Percentiles rank a stretch among this genome's conserved stretches.
Conservation (phyloP, 2,888 invertebrate genomes). For the Nephrocerus scutellatus region DNA sequence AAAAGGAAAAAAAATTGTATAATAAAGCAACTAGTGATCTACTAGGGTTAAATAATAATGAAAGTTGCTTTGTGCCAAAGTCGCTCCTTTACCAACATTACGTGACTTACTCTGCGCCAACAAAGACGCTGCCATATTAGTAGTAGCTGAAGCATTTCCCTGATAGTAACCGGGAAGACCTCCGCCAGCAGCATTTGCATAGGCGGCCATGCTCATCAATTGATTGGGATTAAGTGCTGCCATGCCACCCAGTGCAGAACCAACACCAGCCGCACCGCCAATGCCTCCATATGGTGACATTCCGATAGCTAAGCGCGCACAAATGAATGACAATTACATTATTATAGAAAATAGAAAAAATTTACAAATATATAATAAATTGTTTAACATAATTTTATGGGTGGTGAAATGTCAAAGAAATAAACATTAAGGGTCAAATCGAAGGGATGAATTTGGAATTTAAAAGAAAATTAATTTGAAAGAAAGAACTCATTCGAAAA, state of each 20-base stretch:
- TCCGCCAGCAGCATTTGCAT: constrained; percentile 30
- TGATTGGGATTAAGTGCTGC: constrained; percentile 38
- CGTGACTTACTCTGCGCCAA: constrained; percentile 76
- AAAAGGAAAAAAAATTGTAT: constrained; percentile 1
- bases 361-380: too few relatives aligned
- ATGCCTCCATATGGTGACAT: constrained; percentile 25
- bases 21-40: neutral
- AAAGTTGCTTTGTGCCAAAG: constrained; percentile 11
- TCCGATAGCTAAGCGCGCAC: constrained; percentile 19
- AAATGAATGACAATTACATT: too few relatives aligned
- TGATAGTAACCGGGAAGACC: constrained; percentile 40
- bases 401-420: too few relatives aligned
- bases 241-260: constrained; percentile 26
- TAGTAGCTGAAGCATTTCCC: constrained; percentile 41
- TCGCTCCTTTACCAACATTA: constrained; percentile 45
- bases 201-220: constrained; percentile 39
- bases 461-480: too few relatives aligned
- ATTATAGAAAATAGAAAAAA: too few relatives aligned
- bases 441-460: too few relatives aligned
- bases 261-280: constrained; percentile 11
- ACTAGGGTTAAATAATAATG: constrained; percentile 2
- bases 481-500: too few relatives aligned
- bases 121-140: constrained; percentile 62
- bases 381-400: too few relatives aligned
- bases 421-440: too few relatives aligned